Evolutionary conservation across 2,113 vertebrate genomes (phyloP).

Genomic region (Daboia siamensis): DNA sequence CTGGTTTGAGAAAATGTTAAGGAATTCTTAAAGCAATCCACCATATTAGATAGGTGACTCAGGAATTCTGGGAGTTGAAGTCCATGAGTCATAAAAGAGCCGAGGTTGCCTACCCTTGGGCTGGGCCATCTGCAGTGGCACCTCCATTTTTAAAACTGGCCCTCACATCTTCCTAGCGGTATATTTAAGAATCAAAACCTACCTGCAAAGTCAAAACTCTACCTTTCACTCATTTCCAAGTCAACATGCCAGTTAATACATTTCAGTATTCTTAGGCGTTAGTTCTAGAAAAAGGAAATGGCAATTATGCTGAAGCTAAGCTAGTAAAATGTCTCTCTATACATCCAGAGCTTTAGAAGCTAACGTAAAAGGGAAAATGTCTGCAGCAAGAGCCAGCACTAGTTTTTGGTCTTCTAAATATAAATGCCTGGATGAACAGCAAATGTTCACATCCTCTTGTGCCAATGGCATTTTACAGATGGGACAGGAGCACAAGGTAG

Average conservation of each 20-base stretch:
- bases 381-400: not conserved
- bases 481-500: not conserved
- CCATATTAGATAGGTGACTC: not conserved
- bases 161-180: not conserved
- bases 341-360: not conserved
- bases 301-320: not conserved
- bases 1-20: not conserved
- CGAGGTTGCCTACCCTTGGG: too few species aligned
- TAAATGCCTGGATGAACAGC: not conserved
- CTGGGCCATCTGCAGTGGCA: not conserved
- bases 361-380: not conserved
- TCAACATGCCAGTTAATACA: not conserved
- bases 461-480: not conserved
- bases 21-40: not conserved
- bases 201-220: not conserved
- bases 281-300: not conserved
- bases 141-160: not conserved
- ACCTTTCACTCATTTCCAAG: not conserved
- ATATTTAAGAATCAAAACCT: not conserved
- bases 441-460: not conserved
- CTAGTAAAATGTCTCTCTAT: not conserved
- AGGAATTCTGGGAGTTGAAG: too few species aligned
- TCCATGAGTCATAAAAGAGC: too few species aligned
- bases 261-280: not conserved
- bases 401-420: not conserved